phyloP scores from a whole-genome alignment of 2,888 invertebrate species.

The Rhaphigaster nebulosa region DNA sequence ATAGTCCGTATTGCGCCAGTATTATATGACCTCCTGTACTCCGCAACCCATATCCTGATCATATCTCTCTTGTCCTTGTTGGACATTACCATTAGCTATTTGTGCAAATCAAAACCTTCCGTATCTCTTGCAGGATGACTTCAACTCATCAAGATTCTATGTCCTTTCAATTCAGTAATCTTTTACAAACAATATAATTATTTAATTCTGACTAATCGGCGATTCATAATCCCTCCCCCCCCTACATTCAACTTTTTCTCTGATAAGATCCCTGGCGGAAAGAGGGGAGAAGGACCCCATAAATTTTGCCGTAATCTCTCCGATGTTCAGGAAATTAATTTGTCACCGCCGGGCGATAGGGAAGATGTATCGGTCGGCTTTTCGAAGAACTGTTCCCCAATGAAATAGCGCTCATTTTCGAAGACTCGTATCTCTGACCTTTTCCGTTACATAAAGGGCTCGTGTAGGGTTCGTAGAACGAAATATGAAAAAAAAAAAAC shows the following conservation, averaged over 20 bases:
- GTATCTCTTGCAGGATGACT: too few relatives aligned
- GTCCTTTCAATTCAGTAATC: neutral
- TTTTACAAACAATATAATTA: neutral
- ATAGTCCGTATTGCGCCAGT: neutral
- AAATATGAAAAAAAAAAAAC: neutral
- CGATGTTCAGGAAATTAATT: conserved; percentile 35
- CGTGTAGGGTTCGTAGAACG: conserved; percentile 22
- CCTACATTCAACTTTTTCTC: too few relatives aligned
- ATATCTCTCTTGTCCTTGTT: neutral
- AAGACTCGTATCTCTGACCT: conserved; percentile 32
- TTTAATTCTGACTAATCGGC: neutral
- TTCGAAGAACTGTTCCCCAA: conserved; percentile 40
- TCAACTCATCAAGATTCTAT: neutral
- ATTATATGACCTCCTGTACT: neutral
- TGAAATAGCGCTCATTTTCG: conserved; percentile 42
- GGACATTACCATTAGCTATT: neutral
- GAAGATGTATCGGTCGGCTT: conserved; percentile 18
- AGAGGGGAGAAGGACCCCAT: neutral
- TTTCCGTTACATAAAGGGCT: conserved; percentile 18
- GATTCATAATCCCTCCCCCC: neutral
- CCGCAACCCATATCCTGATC: neutral
- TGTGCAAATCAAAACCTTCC: neutral
- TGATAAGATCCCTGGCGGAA: neutral
- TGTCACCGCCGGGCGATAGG: neutral
- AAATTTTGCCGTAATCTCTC: neutral